These are phyloP conservation scores for Zosterops lateralis DNA, from an alignment of 2,113 vertebrate genomes.

Conservation along the genomic window DNA sequence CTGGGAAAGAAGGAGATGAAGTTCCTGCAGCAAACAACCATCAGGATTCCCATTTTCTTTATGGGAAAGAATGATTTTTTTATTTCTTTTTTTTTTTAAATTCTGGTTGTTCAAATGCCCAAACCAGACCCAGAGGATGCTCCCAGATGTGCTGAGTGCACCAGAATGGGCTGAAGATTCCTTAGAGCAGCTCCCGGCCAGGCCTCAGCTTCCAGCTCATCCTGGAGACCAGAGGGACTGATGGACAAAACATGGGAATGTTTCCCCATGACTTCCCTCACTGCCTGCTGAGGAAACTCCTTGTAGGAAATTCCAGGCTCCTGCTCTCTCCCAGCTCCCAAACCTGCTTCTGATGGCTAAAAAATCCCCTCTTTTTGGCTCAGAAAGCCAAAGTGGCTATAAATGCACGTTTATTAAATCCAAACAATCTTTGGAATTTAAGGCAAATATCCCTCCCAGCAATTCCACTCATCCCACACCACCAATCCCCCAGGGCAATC, in stretches of 20 bases:
- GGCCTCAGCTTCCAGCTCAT: not conserved
- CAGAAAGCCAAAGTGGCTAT: too few relatives aligned
- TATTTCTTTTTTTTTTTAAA: too few relatives aligned
- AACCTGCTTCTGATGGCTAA: not conserved
- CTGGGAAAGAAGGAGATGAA: not conserved
- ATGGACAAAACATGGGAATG: not conserved
- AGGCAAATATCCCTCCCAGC: not conserved
- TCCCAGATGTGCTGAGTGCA: not conserved
- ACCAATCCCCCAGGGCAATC: not conserved
- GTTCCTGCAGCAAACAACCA: not conserved
- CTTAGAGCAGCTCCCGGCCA: not conserved
- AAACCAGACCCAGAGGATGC: not conserved
- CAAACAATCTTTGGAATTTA: not conserved
- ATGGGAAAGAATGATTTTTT: too few relatives aligned
- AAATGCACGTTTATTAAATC: not conserved
- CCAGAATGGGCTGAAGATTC: not conserved
- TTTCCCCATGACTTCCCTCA: not conserved
- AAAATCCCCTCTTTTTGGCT: not conserved
- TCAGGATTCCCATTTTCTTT: accelerated
- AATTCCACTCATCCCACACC: not conserved
- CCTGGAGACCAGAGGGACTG: not conserved
- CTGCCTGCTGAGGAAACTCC: not conserved
- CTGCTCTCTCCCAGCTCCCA: not conserved
- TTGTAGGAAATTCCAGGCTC: not conserved
- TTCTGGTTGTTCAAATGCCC: not conserved